Percentiles rank a stretch among this genome's conserved stretches.
These are phyloP conservation scores for Pachydiplax longipennis DNA, from an alignment of 2,888 invertebrate genomes.

Conservation along the genomic window DNA sequence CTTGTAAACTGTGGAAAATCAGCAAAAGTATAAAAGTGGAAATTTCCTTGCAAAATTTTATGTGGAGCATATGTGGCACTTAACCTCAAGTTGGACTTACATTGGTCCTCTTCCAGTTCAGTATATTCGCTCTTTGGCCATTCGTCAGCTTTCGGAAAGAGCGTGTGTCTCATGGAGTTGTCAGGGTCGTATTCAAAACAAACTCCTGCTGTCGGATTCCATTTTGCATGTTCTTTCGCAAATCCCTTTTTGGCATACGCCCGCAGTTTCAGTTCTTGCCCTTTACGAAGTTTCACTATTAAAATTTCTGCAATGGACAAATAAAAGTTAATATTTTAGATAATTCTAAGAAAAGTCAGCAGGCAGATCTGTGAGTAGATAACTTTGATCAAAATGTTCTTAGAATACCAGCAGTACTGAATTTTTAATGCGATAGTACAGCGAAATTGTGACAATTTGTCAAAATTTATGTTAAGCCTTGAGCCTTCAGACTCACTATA, in stretches of 20 bases:
- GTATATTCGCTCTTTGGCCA: constrained; percentile 99
- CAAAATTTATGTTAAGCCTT: no score
- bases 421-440: no score
- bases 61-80: no score
- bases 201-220: constrained; percentile 99
- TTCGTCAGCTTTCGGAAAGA: constrained; percentile 95
- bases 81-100: no score
- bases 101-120: constrained; percentile 89
- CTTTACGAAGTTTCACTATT: constrained; percentile 75
- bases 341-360: background rate
- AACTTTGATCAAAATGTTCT: no score
- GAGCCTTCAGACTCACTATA: no score
- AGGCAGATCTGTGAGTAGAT: no score
- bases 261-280: constrained; percentile 91
- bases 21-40: no score
- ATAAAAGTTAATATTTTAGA: background rate
- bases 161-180: constrained; percentile 93
- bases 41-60: no score
- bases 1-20: no score
- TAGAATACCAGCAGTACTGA: no score
- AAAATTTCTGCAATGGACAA: constrained; percentile 65
- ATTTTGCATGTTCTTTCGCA: constrained; percentile 99
- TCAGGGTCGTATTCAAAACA: constrained; percentile 99
- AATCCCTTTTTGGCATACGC: constrained; percentile 97
- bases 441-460: no score